Conservation (phyloP, 2,888 invertebrate species). For the Thelaira solivaga region DNA sequence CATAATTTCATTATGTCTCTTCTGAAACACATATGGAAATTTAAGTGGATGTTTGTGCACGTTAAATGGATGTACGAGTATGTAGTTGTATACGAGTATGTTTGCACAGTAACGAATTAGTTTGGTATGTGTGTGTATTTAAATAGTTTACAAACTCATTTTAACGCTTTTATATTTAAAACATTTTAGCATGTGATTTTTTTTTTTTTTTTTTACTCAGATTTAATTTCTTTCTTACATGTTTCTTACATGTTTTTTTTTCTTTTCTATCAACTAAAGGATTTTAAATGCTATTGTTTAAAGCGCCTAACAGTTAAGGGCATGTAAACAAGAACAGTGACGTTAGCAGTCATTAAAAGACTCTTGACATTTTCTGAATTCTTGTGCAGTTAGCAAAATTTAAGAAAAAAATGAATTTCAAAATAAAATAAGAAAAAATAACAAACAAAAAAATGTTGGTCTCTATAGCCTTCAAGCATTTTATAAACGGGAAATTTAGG, state of each 20-base stretch:
- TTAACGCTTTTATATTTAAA: slow-evolving; percentile 50
- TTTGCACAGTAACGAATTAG: neutral
- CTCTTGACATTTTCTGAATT: slow-evolving; percentile 45
- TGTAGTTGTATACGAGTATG: neutral
- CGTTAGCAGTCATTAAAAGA: neutral
- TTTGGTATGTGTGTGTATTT: slow-evolving; percentile 4
- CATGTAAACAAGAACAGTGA: slow-evolving; percentile 1
- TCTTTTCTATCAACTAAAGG: neutral
- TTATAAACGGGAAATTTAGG: neutral
- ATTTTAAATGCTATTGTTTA: slow-evolving; percentile 7
- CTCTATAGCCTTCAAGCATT: neutral
- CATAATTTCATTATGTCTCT: slow-evolving; percentile 63
- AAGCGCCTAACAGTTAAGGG: slow-evolving; percentile 6
- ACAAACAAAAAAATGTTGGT: slow-evolving; percentile 7
- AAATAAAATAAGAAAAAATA: slow-evolving; percentile 10
- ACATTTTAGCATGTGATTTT: slow-evolving; percentile 39
- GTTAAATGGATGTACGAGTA: neutral
- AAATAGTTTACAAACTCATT: slow-evolving; percentile 58
- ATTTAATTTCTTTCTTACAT: neutral
- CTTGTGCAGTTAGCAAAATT: slow-evolving; percentile 22
- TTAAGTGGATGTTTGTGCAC: slow-evolving; percentile 20
- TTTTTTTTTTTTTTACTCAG: neutral
- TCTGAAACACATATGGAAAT: slow-evolving; percentile 56
- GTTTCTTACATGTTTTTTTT: neutral
- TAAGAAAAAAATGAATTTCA: neutral